These are phyloP conservation scores for Gymnocypris eckloni DNA, from an alignment of 2,797 vertebrate species.

Conservation along the genomic window DNA sequence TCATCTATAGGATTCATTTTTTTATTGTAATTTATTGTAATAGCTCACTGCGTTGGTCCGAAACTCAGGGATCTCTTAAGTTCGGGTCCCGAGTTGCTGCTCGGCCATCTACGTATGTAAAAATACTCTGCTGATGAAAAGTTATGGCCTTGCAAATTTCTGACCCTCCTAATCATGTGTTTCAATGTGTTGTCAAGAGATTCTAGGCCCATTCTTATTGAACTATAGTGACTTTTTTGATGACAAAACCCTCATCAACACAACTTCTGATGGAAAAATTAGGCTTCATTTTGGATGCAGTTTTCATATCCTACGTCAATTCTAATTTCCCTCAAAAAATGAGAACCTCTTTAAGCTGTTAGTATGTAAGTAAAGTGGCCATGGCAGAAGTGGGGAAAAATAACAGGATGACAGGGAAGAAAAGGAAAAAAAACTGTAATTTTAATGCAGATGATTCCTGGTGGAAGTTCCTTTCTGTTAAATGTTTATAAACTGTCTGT, in stretches of 20 bases:
- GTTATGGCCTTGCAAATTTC: conserved; percentile 56
- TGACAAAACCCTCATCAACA: conserved; percentile 58
- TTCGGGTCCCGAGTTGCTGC: conserved; percentile 61
- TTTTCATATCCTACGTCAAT: conserved; percentile 64
- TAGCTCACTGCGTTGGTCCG: conserved; percentile 59
- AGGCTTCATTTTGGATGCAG: conserved; percentile 61
- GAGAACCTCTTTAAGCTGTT: conserved; percentile 60
- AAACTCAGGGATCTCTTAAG: conserved; percentile 58
- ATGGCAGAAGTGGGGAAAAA: conserved; percentile 71
- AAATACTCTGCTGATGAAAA: conserved; percentile 64
- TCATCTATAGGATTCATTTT: conserved; percentile 36
- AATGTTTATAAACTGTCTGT: neutral
- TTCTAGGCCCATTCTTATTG: conserved; percentile 52
- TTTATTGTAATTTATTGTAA: conserved; percentile 68
- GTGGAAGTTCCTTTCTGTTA: neutral
- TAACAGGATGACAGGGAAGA: conserved; percentile 66
- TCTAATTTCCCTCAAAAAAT: conserved; percentile 69
- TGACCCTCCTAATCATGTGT: conserved; percentile 36
- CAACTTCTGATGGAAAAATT: conserved; percentile 59
- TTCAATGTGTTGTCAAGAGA: conserved; percentile 59
- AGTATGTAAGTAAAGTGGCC: conserved; percentile 67
- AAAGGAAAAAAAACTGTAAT: conserved; percentile 19
- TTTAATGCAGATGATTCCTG: neutral
- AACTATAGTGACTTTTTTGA: conserved; percentile 62
- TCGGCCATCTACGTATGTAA: conserved; percentile 63